A percentile compares a stretch with the other conserved stretches of the same genome.
phyloP scores from a whole-genome alignment of 2,113 vertebrate genomes.

The Aspiorhynchus laticeps region DNA sequence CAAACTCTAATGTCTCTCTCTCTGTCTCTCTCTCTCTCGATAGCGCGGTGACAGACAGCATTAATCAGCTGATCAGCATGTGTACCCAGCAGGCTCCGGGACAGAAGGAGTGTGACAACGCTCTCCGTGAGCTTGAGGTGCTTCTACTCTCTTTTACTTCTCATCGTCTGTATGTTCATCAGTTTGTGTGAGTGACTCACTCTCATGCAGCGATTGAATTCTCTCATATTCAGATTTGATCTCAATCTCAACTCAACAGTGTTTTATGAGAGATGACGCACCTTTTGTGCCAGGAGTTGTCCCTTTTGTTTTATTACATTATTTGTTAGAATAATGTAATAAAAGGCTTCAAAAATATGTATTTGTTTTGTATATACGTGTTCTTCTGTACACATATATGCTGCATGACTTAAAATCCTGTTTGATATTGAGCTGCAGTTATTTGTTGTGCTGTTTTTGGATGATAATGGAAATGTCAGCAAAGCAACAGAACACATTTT shows the following conservation, averaged over 20 bases:
- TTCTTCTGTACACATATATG: neutral
- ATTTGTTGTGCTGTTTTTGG: neutral
- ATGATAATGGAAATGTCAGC: neutral
- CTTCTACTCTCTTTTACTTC: conserved; percentile 1
- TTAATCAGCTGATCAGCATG: conserved; percentile 99
- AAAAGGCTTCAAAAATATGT: neutral
- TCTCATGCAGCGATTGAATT: neutral
- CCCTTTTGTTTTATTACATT: neutral
- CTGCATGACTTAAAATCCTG: neutral
- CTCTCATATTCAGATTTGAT: neutral
- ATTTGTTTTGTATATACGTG: neutral
- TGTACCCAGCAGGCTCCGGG: conserved; percentile 96
- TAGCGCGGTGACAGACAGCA: conserved; percentile 95
- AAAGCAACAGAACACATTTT: neutral
- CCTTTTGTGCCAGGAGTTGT: neutral
- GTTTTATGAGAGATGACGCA: neutral
- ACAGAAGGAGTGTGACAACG: conserved; percentile 97
- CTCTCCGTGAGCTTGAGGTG: conserved; percentile 93
- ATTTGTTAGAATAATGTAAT: neutral
- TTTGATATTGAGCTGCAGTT: neutral
- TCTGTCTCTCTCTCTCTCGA: conserved; percentile 38
- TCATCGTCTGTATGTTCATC: conserved; percentile 6
- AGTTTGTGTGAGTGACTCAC: conserved; percentile 15
- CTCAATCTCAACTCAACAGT: neutral
- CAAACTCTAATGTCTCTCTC: conserved; percentile 26